Percentiles rank a stretch among this genome's conserved stretches.
These are phyloP conservation scores for Phalanger gymnotis DNA, from an alignment of 2,797 vertebrate species.

Conservation along the genomic window DNA sequence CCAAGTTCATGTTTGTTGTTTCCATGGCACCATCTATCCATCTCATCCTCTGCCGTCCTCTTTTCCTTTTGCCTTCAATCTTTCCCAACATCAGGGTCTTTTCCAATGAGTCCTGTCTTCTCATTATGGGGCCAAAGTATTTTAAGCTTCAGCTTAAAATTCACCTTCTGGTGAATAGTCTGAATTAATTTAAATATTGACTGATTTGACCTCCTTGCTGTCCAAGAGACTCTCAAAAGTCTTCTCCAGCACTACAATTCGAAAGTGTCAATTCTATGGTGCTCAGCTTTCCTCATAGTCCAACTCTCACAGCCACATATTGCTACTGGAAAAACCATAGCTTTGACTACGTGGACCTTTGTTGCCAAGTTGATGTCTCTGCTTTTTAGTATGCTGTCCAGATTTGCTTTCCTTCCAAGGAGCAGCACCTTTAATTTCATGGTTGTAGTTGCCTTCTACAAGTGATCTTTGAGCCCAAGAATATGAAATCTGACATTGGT, in stretches of 20 bases:
- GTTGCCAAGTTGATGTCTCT: not conserved
- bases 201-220: not conserved
- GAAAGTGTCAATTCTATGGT: not conserved
- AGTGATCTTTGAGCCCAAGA: not conserved
- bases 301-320: not conserved
- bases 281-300: not conserved
- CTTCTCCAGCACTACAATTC: not conserved
- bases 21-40: not conserved
- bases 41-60: not conserved
- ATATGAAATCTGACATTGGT: not conserved
- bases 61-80: not conserved
- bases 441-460: not conserved
- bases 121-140: not conserved
- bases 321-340: not conserved
- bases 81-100: not conserved
- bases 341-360: not conserved
- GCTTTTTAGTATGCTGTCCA: not conserved
- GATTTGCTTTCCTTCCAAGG: not conserved
- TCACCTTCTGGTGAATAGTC: not conserved
- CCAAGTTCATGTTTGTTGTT: not conserved
- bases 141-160: not conserved
- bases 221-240: not conserved
- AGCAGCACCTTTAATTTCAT: not conserved
- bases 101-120: not conserved
- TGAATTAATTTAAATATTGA: not conserved